These are phyloP conservation scores for Hippopotamyrus pictus DNA, from an alignment of 2,797 vertebrate genomes.

Conservation along the genomic window DNA sequence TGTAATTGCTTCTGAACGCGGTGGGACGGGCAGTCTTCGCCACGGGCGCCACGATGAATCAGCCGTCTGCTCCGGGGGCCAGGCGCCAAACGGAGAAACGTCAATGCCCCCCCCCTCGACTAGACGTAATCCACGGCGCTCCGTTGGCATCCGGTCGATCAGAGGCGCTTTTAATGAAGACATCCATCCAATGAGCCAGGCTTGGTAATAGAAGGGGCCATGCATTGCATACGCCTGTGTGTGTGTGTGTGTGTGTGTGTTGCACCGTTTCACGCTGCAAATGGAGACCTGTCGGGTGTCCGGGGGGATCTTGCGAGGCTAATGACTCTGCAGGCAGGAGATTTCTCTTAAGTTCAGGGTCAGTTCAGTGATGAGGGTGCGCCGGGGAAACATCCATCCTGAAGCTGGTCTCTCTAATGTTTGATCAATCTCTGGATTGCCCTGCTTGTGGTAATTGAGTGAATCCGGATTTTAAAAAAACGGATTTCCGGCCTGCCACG, in stretches of 20 bases:
- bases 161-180: slow-evolving; percentile 2
- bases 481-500: background rate
- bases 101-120: background rate
- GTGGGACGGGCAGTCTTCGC: background rate
- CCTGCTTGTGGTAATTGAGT: background rate
- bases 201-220: background rate
- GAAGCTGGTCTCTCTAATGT: background rate
- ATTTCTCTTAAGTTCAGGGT: background rate
- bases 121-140: background rate
- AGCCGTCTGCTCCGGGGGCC: background rate
- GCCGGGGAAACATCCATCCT: background rate
- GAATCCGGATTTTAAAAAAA: background rate
- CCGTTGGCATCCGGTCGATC: background rate
- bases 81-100: background rate
- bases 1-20: slow-evolving; percentile 3
- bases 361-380: background rate
- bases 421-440: background rate
- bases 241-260: background rate
- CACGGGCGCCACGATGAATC: background rate
- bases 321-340: background rate
- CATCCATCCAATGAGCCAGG: background rate
- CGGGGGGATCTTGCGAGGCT: background rate
- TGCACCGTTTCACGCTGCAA: background rate
- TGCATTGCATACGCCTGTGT: background rate
- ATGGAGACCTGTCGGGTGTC: background rate